Percentiles rank a stretch among this genome's conserved stretches.
Conservation (phyloP, 2,797 vertebrate species). For the Austrolebias charrua region DNA sequence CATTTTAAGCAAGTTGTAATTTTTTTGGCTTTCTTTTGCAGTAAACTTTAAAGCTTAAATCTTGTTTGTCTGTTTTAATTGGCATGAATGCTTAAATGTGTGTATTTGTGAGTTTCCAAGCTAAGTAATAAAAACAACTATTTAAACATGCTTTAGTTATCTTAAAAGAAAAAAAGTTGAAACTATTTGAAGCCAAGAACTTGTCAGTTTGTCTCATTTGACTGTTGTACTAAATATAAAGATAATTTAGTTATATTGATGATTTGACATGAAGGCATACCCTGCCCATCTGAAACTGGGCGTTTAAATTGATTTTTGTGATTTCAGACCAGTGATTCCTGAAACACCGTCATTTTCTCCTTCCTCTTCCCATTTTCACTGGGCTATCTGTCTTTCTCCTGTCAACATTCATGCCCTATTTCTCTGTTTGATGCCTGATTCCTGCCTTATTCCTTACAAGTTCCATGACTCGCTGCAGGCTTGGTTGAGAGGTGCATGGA, state of each 20-base stretch:
- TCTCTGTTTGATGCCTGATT: slow-evolving; percentile 25
- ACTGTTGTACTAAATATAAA: slow-evolving; percentile 13
- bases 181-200: not conserved
- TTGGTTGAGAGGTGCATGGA: slow-evolving; percentile 39
- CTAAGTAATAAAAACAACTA: not conserved
- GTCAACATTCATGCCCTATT: slow-evolving; percentile 40
- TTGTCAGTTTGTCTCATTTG: slow-evolving; percentile 12
- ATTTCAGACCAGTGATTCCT: slow-evolving; percentile 68
- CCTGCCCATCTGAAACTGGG: slow-evolving; percentile 44
- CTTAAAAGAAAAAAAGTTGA: not conserved
- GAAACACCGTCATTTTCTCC: slow-evolving; percentile 38
- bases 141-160: not conserved
- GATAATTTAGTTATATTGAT: slow-evolving; percentile 18
- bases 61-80: not conserved
- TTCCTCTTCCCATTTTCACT: slow-evolving; percentile 31
- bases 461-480: slow-evolving; percentile 34
- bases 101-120: not conserved
- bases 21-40: too few relatives aligned
- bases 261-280: slow-evolving; percentile 26
- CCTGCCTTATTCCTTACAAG: slow-evolving; percentile 14
- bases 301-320: slow-evolving; percentile 61
- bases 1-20: not conserved
- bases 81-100: too few relatives aligned
- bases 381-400: slow-evolving; percentile 44
- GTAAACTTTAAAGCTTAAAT: not conserved